phyloP scores from a whole-genome alignment of 2,113 vertebrate species.

The Agelaius tricolor region DNA sequence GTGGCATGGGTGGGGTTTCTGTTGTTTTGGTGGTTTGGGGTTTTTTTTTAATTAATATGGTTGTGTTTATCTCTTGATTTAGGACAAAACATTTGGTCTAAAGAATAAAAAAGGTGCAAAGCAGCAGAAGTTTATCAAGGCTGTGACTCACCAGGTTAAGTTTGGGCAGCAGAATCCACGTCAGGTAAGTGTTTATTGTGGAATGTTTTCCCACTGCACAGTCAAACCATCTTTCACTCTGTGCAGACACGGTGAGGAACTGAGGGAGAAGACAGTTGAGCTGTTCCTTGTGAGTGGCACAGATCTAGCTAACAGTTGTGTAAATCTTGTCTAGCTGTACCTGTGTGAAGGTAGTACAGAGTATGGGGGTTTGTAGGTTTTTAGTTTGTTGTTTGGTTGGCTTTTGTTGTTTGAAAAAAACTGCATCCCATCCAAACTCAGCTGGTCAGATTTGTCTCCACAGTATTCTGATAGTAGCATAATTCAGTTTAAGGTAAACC shows the following conservation, averaged over 20 bases:
- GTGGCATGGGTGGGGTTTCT: no score
- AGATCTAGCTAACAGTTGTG: not conserved
- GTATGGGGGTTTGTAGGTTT: not conserved
- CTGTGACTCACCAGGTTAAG: constrained; percentile 96
- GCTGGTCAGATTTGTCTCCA: not conserved
- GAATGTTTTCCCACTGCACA: not conserved
- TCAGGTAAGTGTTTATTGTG: constrained; percentile 75
- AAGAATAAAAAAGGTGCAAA: constrained; percentile 99
- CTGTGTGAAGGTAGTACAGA: not conserved
- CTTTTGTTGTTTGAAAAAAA: not conserved
- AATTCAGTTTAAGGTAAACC: not conserved
- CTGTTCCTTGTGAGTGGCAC: not conserved
- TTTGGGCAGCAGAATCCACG: constrained; percentile 88
- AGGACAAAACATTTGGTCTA: constrained; percentile 98
- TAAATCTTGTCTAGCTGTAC: not conserved
- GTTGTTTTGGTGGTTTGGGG: not conserved
- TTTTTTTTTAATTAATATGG: not conserved
- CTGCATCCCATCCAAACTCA: not conserved
- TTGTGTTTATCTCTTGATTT: not conserved
- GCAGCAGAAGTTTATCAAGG: constrained; percentile 98
- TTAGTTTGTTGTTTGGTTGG: not conserved
- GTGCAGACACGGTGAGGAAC: no score
- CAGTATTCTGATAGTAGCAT: not conserved
- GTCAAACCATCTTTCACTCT: no score
- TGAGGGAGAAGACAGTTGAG: not conserved